phyloP scores from a whole-genome alignment of 92 coral and sea anemone species.

The Nematostella vectensis region DNA sequence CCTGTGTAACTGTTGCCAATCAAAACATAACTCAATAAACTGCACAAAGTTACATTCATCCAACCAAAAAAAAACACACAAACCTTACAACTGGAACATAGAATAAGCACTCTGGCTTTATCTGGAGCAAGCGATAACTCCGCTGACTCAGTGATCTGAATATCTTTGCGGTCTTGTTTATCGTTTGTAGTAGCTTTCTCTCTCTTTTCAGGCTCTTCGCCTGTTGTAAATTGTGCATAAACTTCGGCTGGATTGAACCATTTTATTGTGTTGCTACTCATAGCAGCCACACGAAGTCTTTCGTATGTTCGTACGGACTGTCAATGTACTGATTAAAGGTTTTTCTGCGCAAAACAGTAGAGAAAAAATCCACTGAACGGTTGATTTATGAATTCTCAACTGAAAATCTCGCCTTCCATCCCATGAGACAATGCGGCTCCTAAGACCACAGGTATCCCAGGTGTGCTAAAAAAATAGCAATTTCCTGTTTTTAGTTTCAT shows the following conservation, averaged over 20 bases:
- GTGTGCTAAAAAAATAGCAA: too few species aligned
- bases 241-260: slow-evolving; percentile 95
- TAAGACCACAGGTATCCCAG: background rate
- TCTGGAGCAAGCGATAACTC: slow-evolving; percentile 85
- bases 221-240: slow-evolving; percentile 81
- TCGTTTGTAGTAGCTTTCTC: slow-evolving; percentile 7
- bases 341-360: too few species aligned
- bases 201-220: slow-evolving; percentile 32
- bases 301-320: background rate
- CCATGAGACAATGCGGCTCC: background rate
- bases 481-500: too few species aligned
- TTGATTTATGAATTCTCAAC: too few species aligned
- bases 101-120: slow-evolving; percentile 67
- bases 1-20: too few species aligned
- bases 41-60: too few species aligned
- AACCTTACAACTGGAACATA: slow-evolving; percentile 81
- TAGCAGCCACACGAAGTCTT: slow-evolving; percentile 9
- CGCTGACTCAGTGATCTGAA: slow-evolving; percentile 87
- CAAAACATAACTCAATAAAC: too few species aligned
- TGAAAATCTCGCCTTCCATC: background rate
- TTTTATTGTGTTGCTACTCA: slow-evolving; percentile 54
- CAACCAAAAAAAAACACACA: too few species aligned
- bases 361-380: too few species aligned
- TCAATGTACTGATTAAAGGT: too few species aligned
- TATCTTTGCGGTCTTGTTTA: slow-evolving; percentile 18